Base-by-base conservation (phyloP, 2,113 vertebrate genomes). In the Vidua chalybeata region DNA sequence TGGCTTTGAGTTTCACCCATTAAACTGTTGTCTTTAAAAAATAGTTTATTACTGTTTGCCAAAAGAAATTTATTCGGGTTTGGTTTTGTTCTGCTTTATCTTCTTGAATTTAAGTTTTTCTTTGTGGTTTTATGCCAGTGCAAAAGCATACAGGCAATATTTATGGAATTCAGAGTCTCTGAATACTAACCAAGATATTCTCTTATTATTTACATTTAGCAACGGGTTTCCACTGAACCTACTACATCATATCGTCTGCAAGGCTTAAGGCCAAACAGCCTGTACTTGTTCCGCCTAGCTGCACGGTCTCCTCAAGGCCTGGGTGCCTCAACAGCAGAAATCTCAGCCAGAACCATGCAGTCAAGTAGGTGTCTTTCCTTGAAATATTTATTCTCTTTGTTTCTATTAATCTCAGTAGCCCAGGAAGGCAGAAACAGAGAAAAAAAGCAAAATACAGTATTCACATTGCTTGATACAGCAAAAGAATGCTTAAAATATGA, bases 311-410 rank as follows among this genome's bases (percentile, higher is more conserved):
- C 98, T 37, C 99, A 99, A 71, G 99, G 99, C 89, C 97, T 99
- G 22, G 99, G 99, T 84, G 99, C 99, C 84, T 99, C 99, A 9
- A 99, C 99, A 87, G 98, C 99, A 20, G 99, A 99, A 98, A 99
- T 99, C 95, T 99, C 99, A 56, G 99, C 99, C 0, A 99, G 99
- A 97, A 99, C 99, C 75, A 99, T 99, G 96, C 99, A 99, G 98
- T 99, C 99, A 99, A 99, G 99, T 99, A 99, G 98, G 99, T 99
- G 98, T 97, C 97, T 98, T 97, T 99, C 98, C 97, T 98, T 98
- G 95, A 94, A 96, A 88, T 33, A 31, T 90, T 93, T 59, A 33
- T 96, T 87, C 14, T 27, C 6, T 84, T 79, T 41, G 39, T 49
- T 63, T 92, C 11, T 74, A 6, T 56, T 35, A 55, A 48, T 63